These are phyloP conservation scores for Thalassophryne amazonica DNA, from an alignment of 2,797 vertebrate species.

Conservation along the genomic window DNA sequence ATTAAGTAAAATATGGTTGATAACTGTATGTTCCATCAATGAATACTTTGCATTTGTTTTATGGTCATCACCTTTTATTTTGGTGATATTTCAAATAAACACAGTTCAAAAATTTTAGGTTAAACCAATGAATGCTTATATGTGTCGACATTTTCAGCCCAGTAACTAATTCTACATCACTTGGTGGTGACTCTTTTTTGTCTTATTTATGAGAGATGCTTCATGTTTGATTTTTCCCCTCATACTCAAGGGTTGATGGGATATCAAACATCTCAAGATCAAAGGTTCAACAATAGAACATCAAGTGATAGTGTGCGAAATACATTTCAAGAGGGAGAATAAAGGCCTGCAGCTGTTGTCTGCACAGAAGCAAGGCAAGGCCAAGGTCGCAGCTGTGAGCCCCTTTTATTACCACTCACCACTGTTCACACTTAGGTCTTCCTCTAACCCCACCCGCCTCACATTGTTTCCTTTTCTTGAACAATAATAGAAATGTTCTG, in stretches of 20 bases:
- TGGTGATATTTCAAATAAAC: too few relatives aligned
- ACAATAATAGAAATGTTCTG: not conserved
- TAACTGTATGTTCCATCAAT: not conserved
- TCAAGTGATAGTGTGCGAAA: conserved; percentile 50
- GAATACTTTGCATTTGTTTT: too few relatives aligned
- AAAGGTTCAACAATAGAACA: conserved; percentile 38
- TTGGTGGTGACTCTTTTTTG: not conserved
- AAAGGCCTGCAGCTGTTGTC: conserved; percentile 52
- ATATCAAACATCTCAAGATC: conserved; percentile 14
- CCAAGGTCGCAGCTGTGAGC: conserved; percentile 59
- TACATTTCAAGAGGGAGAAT: conserved; percentile 49
- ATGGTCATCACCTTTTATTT: too few relatives aligned
- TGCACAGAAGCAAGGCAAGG: conserved; percentile 44
- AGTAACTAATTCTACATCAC: not conserved
- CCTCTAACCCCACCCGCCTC: conserved; percentile 1
- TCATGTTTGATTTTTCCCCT: not conserved
- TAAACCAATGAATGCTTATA: not conserved
- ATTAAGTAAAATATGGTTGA: too few relatives aligned
- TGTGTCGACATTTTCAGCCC: not conserved
- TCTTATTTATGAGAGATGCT: not conserved
- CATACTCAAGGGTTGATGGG: conserved; percentile 3
- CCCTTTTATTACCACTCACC: conserved; percentile 51
- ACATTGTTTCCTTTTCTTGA: conserved; percentile 7
- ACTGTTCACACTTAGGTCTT: conserved; percentile 24
- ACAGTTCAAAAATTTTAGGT: too few relatives aligned